A percentile compares a stretch with the other conserved stretches of the same genome.
Evolutionary conservation across 2,113 vertebrate genomes (phyloP).

Genomic region (Petromus typicus): DNA sequence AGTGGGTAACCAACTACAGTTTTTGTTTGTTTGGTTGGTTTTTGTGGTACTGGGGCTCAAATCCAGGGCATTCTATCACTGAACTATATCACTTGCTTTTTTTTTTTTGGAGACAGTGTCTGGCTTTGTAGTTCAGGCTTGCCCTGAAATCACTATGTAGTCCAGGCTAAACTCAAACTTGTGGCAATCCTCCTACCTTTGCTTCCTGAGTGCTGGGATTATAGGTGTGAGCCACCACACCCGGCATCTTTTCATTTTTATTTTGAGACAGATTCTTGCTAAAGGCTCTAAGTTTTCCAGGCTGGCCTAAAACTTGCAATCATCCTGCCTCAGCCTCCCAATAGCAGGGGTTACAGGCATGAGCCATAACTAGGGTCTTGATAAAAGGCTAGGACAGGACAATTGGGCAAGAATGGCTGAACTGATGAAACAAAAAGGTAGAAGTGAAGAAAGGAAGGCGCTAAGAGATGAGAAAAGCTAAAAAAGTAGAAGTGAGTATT

Average conservation of each 20-base stretch:
- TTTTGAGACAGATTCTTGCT: background rate
- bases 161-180: no score
- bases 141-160: no score
- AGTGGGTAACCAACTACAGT: background rate
- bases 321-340: background rate
- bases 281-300: background rate
- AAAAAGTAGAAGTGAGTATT: background rate
- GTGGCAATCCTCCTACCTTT: no score
- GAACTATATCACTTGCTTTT: no score
- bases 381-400: background rate
- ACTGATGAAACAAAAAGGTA: background rate
- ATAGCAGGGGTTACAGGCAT: background rate
- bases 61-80: background rate
- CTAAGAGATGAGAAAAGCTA: background rate
- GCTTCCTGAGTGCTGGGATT: no score
- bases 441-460: background rate
- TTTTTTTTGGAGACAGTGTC: background rate
- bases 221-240: no score
- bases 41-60: background rate
- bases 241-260: background rate
- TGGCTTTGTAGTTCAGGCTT: no score
- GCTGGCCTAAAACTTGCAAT: background rate
- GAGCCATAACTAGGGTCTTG: background rate
- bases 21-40: background rate
- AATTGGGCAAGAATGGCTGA: background rate